Evolutionary conservation across 2,888 invertebrate species (phyloP), one percentile per base, ranked within the genome.

Genomic region (Trypoxylon attenuatum): DNA sequence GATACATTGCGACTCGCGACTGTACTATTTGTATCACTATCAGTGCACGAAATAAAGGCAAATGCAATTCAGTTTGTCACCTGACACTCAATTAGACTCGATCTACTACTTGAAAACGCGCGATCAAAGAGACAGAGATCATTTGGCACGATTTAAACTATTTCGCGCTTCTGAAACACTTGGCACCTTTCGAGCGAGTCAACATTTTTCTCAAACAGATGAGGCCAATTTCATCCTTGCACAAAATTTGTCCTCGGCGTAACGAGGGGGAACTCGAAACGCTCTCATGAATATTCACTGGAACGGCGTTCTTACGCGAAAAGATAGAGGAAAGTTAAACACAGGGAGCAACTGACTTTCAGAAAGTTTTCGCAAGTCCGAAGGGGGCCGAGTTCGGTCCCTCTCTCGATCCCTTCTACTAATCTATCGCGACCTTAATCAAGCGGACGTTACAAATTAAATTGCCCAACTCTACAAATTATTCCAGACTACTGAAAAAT

Each of bases 261-360:
- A 67, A 68, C 62, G 73, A 50, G 62, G 21, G n/a, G 18, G 29
- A 45, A 19, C 27, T 33, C 21, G 51, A 38, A 43, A 53, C 39
- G 61, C 38, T 39, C 45, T 71, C 67, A 61, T 74, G 73, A 73
- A 73, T 73, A 73, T 73, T 75, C 62, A 65, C 33, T 43, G 42
- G 51, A 38, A 38, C 10, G 21, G 25, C 23, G 43, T 29, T 27
- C 57, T 70, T 60, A 47, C 45, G 29, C 29, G 5, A 33, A 42
- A 43, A 64, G 57, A 68, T 52, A 52, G 58, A 62, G 56, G 69
- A 73, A 49, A 64, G 56, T 65, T 52, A 54, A 57, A 58, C 53
- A 49, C 22, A 33, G 41, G 15, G 39, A 25, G 27, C 19, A 51
- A 55, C 39, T 39, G 33, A 4, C 49, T 13, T n/a, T 10, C 51